These are phyloP conservation scores for Molothrus ater DNA, from an alignment of 2,797 vertebrate species.

Conservation along the genomic window DNA sequence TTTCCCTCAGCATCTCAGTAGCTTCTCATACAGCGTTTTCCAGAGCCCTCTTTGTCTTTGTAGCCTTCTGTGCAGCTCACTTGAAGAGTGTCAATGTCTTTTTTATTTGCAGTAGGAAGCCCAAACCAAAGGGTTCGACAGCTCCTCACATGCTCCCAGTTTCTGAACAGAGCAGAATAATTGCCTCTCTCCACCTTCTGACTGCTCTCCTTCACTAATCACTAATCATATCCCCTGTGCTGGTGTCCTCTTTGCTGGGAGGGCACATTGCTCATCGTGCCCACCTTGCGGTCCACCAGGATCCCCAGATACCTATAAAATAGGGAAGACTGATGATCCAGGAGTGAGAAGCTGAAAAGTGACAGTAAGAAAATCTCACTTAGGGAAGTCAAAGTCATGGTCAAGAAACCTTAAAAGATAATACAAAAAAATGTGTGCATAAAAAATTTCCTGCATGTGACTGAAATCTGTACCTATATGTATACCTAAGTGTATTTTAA, in stretches of 20 bases:
- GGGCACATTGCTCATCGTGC: background rate
- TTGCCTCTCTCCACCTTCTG: background rate
- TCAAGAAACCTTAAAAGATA: background rate
- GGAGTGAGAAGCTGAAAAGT: background rate
- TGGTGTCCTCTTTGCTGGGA: background rate
- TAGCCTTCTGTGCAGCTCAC: background rate
- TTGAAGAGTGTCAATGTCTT: background rate
- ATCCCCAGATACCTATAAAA: background rate
- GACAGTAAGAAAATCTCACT: background rate
- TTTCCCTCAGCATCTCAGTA: background rate
- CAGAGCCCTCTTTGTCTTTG: background rate
- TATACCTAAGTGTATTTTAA: background rate
- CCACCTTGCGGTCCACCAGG: background rate
- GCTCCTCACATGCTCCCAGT: background rate
- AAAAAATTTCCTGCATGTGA: background rate
- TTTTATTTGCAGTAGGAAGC: background rate
- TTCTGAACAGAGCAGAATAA: background rate
- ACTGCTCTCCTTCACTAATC: background rate
- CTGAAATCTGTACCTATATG: background rate
- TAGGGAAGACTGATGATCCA: background rate
- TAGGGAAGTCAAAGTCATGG: background rate
- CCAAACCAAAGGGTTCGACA: background rate
- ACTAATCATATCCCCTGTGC: background rate
- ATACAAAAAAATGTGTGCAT: rapidly evolving
- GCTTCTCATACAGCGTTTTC: background rate